Conservation (phyloP, 2,113 vertebrate genomes). For the Natator depressus region DNA sequence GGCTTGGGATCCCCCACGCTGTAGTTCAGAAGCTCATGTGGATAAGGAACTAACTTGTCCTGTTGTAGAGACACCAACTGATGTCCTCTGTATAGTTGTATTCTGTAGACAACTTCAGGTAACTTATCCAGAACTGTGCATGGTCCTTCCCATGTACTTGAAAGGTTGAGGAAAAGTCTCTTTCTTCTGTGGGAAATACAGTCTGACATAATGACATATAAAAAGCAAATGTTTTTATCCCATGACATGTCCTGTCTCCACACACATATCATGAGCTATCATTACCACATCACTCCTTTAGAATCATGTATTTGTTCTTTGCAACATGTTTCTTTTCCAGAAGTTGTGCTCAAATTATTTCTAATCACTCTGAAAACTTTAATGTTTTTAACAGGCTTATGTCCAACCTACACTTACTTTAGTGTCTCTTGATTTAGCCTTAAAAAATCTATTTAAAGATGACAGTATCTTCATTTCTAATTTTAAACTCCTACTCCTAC, state of each 20-base stretch:
- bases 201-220: neutral
- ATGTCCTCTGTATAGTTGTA: too few relatives aligned
- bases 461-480: constrained; percentile 35
- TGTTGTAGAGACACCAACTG: too few relatives aligned
- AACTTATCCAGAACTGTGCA: too few relatives aligned
- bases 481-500: constrained; percentile 53
- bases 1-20: too few relatives aligned
- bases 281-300: neutral
- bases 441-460: constrained; percentile 11
- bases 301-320: neutral
- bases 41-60: too few relatives aligned
- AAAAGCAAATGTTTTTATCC: neutral
- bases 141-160: neutral
- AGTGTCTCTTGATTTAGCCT: neutral
- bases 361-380: neutral
- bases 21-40: too few relatives aligned
- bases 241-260: neutral
- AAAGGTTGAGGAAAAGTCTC: neutral
- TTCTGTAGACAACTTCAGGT: too few relatives aligned
- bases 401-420: constrained; percentile 52
- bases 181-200: neutral
- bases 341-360: neutral
- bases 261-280: neutral
- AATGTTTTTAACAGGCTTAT: neutral
- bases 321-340: neutral